Evolutionary conservation across 2,888 invertebrate genomes (phyloP), one percentile per base, ranked within the genome.

Genomic region (Diachrysia chrysitis): DNA sequence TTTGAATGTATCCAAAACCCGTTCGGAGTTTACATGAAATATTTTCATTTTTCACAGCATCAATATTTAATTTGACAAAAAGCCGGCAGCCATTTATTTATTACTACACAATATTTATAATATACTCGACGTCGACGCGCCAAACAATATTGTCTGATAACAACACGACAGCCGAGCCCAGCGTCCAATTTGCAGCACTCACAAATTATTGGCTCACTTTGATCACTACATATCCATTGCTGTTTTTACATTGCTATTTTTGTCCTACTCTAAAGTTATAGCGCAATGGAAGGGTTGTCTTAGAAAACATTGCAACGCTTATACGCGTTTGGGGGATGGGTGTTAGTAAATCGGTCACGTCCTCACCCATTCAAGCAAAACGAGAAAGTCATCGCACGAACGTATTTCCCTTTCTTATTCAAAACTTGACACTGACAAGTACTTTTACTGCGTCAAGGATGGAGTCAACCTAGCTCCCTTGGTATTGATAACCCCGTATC

Each of bases 341-440:
- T 75, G 75, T 85, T 75, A 59, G 82, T 80, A 86, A 69, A 58
- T 71, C 74, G 68, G 82, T 85, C 86, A 87, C 87, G 87, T 81
- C 59, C 71, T 56, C 61, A 63, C 74, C 81, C 79, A 82, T 79
- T 85, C 79, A 76, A 73, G 75, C 80, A 71, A 80, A 86, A 84
- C 77, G 83, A 81, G 76, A 83, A 74, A 87, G 81, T 86, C 87
- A 83, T 87, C 75, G 73, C 55, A 59, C 58, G 74, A 78, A 80
- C 81, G 74, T 79, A 81, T 75, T 67, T 68, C 69, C 77, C 70
- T 84, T 83, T 82, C 81, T 84, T 84, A 85, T 85, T 87, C 83
- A 85, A 81, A 82, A 85, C 81, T 80, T 84, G 85, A 84, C 84
- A 85, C 82, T 82, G 76, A 67, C 66, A 61, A 73, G 68, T 73